A percentile compares a stretch with the other conserved stretches of the same genome.
phyloP scores from a whole-genome alignment of 2,888 invertebrate species.

The Orchesella flavescens region DNA sequence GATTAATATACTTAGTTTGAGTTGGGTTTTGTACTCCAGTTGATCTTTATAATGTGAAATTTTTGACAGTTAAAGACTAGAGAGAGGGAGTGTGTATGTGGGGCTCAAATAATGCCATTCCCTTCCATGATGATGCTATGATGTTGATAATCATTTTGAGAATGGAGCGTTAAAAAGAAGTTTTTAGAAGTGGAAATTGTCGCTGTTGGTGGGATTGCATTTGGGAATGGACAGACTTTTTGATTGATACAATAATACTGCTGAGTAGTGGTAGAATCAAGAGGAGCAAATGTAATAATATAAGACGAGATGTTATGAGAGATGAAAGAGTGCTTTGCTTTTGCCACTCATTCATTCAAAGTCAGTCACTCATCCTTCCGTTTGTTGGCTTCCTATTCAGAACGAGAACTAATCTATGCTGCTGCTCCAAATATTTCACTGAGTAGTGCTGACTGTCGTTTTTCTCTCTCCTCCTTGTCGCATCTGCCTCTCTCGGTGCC shows the following conservation, averaged over 20 bases:
- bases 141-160: conserved; percentile 6
- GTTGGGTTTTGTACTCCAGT: background rate
- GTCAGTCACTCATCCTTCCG: conserved; percentile 62
- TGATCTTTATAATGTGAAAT: no score
- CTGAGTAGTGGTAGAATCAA: conserved; percentile 24
- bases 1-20: conserved; percentile 36
- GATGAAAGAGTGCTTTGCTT: conserved; percentile 46
- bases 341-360: conserved; percentile 53
- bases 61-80: no score
- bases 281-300: conserved; percentile 45
- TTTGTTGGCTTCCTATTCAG: conserved; percentile 56
- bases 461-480: conserved; percentile 40
- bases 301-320: conserved; percentile 49
- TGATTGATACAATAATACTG: no score
- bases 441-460: conserved; percentile 15
- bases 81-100: background rate
- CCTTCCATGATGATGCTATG: background rate
- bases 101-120: background rate
- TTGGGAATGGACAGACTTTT: background rate
- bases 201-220: conserved; percentile 23
- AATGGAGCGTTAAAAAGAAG: background rate
- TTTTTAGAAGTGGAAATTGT: conserved; percentile 14
- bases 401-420: conserved; percentile 20
- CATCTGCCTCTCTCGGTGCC: conserved; percentile 34
- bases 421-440: background rate